These are phyloP conservation scores for Catocala nupta DNA, from an alignment of 2,888 invertebrate genomes.

Conservation along the genomic window DNA sequence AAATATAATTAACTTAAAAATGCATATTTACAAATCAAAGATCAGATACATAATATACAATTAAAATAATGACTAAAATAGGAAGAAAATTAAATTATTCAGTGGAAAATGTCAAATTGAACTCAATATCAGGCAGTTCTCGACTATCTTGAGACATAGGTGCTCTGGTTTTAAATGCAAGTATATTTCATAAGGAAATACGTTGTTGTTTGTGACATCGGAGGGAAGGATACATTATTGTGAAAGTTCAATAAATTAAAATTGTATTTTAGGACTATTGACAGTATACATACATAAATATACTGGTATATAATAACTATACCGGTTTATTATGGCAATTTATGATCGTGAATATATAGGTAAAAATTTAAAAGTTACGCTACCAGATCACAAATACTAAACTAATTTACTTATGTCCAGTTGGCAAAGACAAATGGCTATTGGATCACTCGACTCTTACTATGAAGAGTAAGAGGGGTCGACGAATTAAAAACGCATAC, in stretches of 20 bases:
- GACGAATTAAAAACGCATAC: constrained; percentile 64
- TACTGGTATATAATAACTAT: constrained; percentile 68
- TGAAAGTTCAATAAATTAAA: constrained; percentile 65
- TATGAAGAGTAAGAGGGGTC: constrained; percentile 77
- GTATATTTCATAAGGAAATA: constrained; percentile 55
- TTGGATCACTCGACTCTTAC: constrained; percentile 81
- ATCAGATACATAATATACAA: constrained; percentile 84
- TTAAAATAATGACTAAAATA: constrained; percentile 85
- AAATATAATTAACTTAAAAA: constrained; percentile 82
- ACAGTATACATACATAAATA: constrained; percentile 59
- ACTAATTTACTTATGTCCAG: constrained; percentile 82
- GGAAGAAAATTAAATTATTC: constrained; percentile 70
- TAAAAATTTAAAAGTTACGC: constrained; percentile 81
- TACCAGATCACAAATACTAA: constrained; percentile 86
- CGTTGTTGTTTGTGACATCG: constrained; percentile 58
- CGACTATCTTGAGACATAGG: constrained; percentile 62
- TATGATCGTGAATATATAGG: constrained; percentile 76
- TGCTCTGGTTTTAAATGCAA: constrained; percentile 71
- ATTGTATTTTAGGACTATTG: constrained; percentile 57
- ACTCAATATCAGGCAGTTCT: constrained; percentile 63
- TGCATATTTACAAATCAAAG: constrained; percentile 85
- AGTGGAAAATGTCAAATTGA: constrained; percentile 66
- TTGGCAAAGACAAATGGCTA: constrained; percentile 86
- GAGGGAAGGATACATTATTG: constrained; percentile 66
- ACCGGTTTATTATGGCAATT: constrained; percentile 83